Percentiles rank a stretch among this genome's conserved stretches.
phyloP scores from a whole-genome alignment of 2,113 vertebrate species.

The Ellobius talpinus region DNA sequence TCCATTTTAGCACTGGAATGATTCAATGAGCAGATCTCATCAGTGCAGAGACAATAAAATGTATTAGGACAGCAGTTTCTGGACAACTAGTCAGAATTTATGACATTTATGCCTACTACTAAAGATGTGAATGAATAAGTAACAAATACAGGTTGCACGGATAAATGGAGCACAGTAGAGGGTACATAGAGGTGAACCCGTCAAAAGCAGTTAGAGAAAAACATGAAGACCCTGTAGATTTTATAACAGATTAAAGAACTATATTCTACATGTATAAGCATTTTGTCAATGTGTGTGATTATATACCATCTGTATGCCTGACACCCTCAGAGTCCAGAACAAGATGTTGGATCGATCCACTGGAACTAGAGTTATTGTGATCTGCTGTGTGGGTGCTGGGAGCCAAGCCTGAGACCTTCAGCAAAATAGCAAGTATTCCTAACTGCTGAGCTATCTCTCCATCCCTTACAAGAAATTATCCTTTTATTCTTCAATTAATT shows the following conservation, averaged over 20 bases:
- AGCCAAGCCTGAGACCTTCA: neutral
- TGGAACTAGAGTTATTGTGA: neutral
- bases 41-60: neutral
- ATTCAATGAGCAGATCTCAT: neutral
- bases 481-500: neutral
- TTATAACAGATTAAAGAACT: neutral
- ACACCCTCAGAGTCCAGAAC: neutral
- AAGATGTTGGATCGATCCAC: neutral
- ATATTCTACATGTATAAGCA: neutral
- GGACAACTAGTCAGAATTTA: neutral
- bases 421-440: neutral
- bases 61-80: neutral
- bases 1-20: neutral
- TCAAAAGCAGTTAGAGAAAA: neutral
- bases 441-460: neutral
- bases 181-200: neutral
- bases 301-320: neutral
- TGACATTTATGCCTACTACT: neutral
- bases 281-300: neutral
- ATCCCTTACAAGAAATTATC: neutral
- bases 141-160: neutral
- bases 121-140: neutral
- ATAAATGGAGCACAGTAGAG: neutral
- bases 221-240: neutral
- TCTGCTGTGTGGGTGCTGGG: neutral